phyloP scores from a whole-genome alignment of 1,140 invertebrate genomes.

The Megathymus violae region DNA sequence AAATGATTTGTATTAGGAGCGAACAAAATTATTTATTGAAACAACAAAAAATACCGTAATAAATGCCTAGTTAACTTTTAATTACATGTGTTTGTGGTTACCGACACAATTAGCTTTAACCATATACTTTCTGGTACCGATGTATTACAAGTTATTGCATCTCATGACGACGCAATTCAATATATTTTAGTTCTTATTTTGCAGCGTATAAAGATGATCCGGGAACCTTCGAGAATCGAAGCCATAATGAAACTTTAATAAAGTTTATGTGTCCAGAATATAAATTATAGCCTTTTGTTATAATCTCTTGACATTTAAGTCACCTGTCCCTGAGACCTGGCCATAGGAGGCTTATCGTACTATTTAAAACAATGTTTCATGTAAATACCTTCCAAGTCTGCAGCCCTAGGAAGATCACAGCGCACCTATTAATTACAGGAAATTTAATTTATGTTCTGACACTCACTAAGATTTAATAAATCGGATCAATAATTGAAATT shows the following conservation, averaged over 20 bases:
- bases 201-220: not conserved
- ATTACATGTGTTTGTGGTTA: slow-evolving; percentile 10
- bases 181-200: not conserved
- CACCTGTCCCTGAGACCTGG: slow-evolving; percentile 33
- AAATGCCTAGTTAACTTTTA: slow-evolving; percentile 12
- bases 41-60: slow-evolving; percentile 3
- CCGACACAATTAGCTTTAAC: slow-evolving; percentile 12
- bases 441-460: no score
- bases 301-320: slow-evolving; percentile 48
- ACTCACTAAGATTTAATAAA: no score
- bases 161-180: not conserved
- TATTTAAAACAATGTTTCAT: not conserved
- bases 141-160: slow-evolving; percentile 1
- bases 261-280: slow-evolving; percentile 32
- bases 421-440: no score
- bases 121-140: not conserved
- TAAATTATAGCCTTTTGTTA: slow-evolving; percentile 38
- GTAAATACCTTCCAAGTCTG: no score
- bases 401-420: no score
- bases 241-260: slow-evolving; percentile 17
- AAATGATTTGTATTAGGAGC: not conserved
- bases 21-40: slow-evolving; percentile 7
- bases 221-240: not conserved
- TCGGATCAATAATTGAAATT: no score
- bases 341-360: slow-evolving; percentile 15